Conservation (phyloP, 2,113 vertebrate genomes). For the Eidolon helvum region DNA sequence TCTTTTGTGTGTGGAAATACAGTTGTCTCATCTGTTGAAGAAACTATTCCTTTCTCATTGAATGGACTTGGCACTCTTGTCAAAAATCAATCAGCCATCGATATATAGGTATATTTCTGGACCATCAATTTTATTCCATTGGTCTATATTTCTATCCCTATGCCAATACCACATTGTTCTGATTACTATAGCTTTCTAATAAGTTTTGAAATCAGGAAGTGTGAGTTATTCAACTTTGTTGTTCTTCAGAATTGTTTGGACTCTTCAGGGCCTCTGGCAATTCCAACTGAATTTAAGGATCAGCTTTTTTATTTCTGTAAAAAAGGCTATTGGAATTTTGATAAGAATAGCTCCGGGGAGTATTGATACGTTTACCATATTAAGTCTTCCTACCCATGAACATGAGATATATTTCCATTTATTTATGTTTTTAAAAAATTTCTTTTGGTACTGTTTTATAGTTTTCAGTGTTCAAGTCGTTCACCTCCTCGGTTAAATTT, state of each 20-base stretch:
- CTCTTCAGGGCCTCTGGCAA: not conserved
- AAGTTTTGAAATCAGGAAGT: not conserved
- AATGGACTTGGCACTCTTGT: not conserved
- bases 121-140: not conserved
- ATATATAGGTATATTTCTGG: not conserved
- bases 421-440: not conserved
- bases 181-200: not conserved
- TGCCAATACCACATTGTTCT: not conserved
- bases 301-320: not conserved
- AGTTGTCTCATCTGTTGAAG: not conserved
- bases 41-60: not conserved
- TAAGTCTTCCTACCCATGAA: not conserved
- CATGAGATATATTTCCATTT: not conserved
- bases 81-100: not conserved
- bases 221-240: not conserved
- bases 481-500: not conserved
- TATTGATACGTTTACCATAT: not conserved
- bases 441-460: not conserved
- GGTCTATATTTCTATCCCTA: not conserved
- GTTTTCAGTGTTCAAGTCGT: not conserved
- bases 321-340: not conserved
- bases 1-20: not conserved
- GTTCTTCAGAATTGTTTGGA: not conserved
- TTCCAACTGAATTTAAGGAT: conserved; percentile 14
- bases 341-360: not conserved